Evolutionary conservation across 1,140 invertebrate species (phyloP).

Genomic region (Chymomyza costata): DNA sequence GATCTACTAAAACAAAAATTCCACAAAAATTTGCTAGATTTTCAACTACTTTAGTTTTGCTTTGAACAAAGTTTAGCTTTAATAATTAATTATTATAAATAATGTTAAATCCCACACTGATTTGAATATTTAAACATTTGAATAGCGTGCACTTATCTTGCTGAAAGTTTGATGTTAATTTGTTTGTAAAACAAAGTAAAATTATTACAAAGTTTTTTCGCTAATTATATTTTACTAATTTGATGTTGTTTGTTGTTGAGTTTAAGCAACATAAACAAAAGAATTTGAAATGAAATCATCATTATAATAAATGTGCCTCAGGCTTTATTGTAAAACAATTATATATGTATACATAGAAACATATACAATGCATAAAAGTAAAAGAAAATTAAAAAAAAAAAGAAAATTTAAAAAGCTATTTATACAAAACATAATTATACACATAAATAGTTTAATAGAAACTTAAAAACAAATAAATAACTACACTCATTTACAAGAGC

Average conservation of each 20-base stretch:
- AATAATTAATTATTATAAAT: constrained; percentile 20
- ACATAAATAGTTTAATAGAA: constrained; percentile 48
- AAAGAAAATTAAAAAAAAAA: constrained; percentile 40
- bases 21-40: constrained; percentile 7
- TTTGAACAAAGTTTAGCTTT: constrained; percentile 45
- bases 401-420: constrained; percentile 1
- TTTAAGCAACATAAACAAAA: background rate
- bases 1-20: constrained; percentile 25
- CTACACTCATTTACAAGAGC: constrained; percentile 63
- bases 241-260: no score
- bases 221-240: constrained; percentile 16
- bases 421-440: constrained; percentile 41
- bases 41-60: constrained; percentile 20
- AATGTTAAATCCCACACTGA: no score
- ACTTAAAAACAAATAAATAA: constrained; percentile 52
- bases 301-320: constrained; percentile 62
- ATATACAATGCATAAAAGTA: constrained; percentile 30
- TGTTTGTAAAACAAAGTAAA: constrained; percentile 67
- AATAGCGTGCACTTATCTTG: no score
- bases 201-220: constrained; percentile 9
- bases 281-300: constrained; percentile 29
- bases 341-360: constrained; percentile 24
- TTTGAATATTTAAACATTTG: constrained; percentile 10
- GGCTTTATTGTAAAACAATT: constrained; percentile 73
- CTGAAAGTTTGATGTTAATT: constrained; percentile 44